Evolutionary conservation across 2,797 vertebrate genomes (phyloP).

Genomic region (Tragelaphus oryx): DNA sequence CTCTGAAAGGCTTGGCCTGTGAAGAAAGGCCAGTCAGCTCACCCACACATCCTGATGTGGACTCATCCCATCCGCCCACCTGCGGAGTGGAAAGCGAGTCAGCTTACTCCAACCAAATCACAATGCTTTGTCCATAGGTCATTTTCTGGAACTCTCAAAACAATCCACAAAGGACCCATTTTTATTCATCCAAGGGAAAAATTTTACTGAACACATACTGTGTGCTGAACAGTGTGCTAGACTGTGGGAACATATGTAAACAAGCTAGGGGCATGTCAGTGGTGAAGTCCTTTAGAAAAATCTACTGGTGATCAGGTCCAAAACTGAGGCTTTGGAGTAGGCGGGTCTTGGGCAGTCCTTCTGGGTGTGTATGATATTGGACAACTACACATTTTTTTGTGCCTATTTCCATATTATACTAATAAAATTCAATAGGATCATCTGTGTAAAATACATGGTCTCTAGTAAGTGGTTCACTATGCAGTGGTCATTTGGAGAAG

Average conservation of each 20-base stretch:
- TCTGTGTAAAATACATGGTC: background rate
- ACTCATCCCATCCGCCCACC: background rate
- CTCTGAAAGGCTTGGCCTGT: background rate
- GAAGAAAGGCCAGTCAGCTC: background rate
- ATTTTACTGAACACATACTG: background rate
- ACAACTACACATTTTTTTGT: background rate
- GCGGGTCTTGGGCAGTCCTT: background rate
- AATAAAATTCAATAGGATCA: background rate
- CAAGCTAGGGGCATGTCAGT: background rate
- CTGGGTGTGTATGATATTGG: background rate
- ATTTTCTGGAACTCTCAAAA: background rate
- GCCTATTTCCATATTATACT: background rate
- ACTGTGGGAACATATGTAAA: background rate
- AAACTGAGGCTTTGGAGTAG: background rate
- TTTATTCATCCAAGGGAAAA: background rate
- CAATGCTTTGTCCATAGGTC: background rate
- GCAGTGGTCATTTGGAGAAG: background rate
- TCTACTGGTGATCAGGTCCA: background rate
- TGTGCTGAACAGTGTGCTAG: background rate
- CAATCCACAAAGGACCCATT: background rate
- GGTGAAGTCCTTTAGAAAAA: background rate
- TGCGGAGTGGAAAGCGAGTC: background rate
- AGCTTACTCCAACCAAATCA: background rate
- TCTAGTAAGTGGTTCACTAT: background rate
- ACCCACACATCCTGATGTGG: fast-evolving